Percentiles rank a stretch among this genome's conserved stretches.
Evolutionary conservation across 1,140 invertebrate genomes (phyloP).

Genomic region (Cyphomyrmex costatus): DNA sequence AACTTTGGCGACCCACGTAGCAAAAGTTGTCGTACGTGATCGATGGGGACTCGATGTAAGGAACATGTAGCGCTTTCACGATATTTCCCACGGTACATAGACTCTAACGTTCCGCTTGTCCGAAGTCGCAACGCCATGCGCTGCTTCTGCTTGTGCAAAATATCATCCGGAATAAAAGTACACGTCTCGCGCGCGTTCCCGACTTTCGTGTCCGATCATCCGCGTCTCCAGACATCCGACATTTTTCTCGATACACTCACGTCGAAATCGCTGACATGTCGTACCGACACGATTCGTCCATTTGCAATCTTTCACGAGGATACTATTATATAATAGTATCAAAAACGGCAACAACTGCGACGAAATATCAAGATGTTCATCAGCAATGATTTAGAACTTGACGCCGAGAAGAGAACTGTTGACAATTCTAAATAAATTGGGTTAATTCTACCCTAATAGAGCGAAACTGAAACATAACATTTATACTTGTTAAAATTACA

Average conservation of each 20-base stretch:
- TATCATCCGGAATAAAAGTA: constrained; percentile 34
- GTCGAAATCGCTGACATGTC: constrained; percentile 27
- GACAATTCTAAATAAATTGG: neutral
- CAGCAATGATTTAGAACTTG: neutral
- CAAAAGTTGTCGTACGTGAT: constrained; percentile 56
- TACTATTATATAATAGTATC: neutral
- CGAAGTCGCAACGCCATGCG: constrained; percentile 6
- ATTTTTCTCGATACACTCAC: constrained; percentile 44
- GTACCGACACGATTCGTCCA: constrained; percentile 38
- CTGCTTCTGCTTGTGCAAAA: constrained; percentile 11
- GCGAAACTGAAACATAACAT: neutral
- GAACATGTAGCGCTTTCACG: constrained; percentile 42
- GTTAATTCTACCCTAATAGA: neutral
- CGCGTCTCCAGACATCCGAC: constrained; percentile 26
- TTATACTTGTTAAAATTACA: neutral
- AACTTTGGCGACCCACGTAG: constrained; percentile 29
- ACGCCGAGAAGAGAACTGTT: neutral
- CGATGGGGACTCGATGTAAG: constrained; percentile 47
- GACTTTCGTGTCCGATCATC: constrained; percentile 28
- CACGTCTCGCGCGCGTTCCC: constrained; percentile 14
- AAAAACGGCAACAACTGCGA: neutral
- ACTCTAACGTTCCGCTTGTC: constrained; percentile 23
- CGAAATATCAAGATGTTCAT: neutral
- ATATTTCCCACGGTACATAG: constrained; percentile 53
- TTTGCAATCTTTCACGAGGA: neutral